phyloP scores from a whole-genome alignment of 2,888 invertebrate genomes.

The Busseola fusca region DNA sequence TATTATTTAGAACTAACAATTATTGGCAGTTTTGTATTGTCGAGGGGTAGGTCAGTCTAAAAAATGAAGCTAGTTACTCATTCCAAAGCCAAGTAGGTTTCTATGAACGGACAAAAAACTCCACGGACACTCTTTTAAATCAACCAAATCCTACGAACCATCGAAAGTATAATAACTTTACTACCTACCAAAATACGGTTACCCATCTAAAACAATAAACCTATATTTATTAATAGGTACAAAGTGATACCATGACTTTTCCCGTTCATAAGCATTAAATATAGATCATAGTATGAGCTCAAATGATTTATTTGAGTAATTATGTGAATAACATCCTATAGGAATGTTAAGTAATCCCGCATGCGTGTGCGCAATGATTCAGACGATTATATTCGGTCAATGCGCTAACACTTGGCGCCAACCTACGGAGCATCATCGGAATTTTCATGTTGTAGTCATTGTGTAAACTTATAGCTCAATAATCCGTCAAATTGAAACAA shows the following conservation, averaged over 20 bases:
- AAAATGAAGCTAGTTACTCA: background rate
- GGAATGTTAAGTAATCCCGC: slow-evolving; percentile 87
- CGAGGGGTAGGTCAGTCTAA: background rate
- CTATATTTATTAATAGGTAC: slow-evolving; percentile 52
- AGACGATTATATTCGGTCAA: slow-evolving; percentile 83
- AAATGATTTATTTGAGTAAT: slow-evolving; percentile 84
- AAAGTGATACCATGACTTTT: slow-evolving; percentile 55
- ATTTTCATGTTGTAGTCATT: slow-evolving; percentile 59
- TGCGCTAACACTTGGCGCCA: slow-evolving; percentile 82
- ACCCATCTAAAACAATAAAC: slow-evolving; percentile 51
- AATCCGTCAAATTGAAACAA: slow-evolving; percentile 58
- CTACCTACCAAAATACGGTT: slow-evolving; percentile 36
- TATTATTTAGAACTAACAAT: no score
- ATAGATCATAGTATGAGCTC: slow-evolving; percentile 68
- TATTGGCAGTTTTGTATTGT: no score
- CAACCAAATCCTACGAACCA: background rate
- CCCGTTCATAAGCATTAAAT: slow-evolving; percentile 59
- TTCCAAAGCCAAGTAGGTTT: background rate
- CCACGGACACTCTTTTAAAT: background rate
- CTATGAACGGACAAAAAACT: background rate
- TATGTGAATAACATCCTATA: slow-evolving; percentile 81
- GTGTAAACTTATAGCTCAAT: slow-evolving; percentile 55
- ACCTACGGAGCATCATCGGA: slow-evolving; percentile 58
- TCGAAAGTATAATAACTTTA: slow-evolving; percentile 3
- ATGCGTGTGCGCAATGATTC: slow-evolving; percentile 78